Conservation (phyloP, 2,888 invertebrate genomes). For the Xanthorhoe designata region DNA sequence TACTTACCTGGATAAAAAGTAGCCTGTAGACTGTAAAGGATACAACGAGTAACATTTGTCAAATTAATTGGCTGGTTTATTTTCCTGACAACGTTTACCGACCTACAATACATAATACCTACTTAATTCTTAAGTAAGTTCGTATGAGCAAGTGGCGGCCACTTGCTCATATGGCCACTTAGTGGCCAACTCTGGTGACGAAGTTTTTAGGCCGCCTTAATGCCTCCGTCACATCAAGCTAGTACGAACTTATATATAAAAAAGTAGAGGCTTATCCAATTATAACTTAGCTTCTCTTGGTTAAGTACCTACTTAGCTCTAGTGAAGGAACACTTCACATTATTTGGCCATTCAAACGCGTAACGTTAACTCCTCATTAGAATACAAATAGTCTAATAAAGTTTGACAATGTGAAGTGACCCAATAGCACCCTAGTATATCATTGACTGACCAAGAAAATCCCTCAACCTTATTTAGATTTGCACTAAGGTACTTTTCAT, state of each 20-base stretch:
- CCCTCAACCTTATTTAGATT: slow-evolving; percentile 22
- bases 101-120: too few relatives aligned
- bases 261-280: background rate
- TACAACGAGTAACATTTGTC: too few relatives aligned
- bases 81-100: background rate
- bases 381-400: slow-evolving; percentile 35
- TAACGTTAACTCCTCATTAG: slow-evolving; percentile 21
- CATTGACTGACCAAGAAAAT: slow-evolving; percentile 3
- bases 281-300: background rate
- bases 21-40: too few relatives aligned
- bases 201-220: too few relatives aligned
- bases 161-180: too few relatives aligned
- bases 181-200: too few relatives aligned
- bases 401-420: slow-evolving; percentile 1
- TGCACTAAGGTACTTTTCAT: slow-evolving; percentile 26
- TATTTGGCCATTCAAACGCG: slow-evolving; percentile 34
- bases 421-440: slow-evolving; percentile 2
- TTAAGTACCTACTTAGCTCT: slow-evolving; percentile 11
- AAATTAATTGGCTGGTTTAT: background rate
- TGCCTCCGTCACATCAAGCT: too few relatives aligned
- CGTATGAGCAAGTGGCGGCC: too few relatives aligned
- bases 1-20: too few relatives aligned
- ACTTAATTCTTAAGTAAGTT: too few relatives aligned
- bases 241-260: too few relatives aligned
- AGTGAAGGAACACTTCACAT: slow-evolving; percentile 4